Evolutionary conservation across 2,797 vertebrate genomes (phyloP), one percentile per base, ranked within the genome.

Genomic region (Linurgus olivaceus): DNA sequence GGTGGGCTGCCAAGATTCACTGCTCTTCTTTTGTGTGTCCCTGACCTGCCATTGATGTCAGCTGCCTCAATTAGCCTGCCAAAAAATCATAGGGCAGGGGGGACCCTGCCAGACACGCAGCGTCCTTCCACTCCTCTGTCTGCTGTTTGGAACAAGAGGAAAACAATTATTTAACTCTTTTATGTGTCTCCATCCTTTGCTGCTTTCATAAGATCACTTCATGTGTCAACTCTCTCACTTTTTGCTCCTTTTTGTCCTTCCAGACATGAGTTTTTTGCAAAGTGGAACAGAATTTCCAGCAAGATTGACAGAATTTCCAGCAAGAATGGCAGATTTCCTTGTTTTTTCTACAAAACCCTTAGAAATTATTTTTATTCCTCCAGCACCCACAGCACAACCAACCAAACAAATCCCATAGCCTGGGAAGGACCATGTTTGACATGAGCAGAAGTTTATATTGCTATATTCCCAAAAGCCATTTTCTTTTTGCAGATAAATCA

Each of bases 11-110:
- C 90, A 94, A 63, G 52, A 76, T 61, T 31, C 67, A 59, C 33
- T 11, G 44, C 40, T 76, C 37, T 11, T 44, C 45, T 81, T 93
- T 91, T 92, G 84, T 85, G 58, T 26, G 29, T 44, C 77, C 44
- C 88, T 93, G 90, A 92, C 66, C 83, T 71, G 45, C 51, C 52
- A 42, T 0, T 81, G 88, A 79, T 90, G 90, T 94, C 88, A 87
- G 83, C 52, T 5, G 1, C 74, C 62, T 73, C 83, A 70, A 88
- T 48, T 21, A 84, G 45, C 45, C 63, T 76, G 88, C 86, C 88
- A 94, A 84, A 40, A 84, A 71, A 92, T 92, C 92, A 89, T 9
- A 94, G 74, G 90, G 74, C 71, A 72, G 33, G 17, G 47, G 48
- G 48, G 71, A 76, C 14, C 0, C 6, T 90, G 94, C 92, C 94